Evolutionary conservation across 2,113 vertebrate species (phyloP).

Genomic region (Mystacornis crossleyi): DNA sequence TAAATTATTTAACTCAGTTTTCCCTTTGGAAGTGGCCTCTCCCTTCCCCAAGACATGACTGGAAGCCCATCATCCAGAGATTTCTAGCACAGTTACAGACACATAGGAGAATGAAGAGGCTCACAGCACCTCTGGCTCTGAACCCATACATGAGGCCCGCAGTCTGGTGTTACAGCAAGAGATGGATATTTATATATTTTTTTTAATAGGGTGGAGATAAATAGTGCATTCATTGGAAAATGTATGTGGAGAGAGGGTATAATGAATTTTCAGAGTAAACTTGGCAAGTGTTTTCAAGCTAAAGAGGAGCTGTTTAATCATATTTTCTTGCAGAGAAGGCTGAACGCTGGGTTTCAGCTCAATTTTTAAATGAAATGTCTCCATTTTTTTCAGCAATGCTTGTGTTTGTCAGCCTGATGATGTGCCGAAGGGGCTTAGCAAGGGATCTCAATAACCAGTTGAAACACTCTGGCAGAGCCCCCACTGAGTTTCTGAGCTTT

Average conservation of each 20-base stretch:
- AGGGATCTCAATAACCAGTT: not conserved
- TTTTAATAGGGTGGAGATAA: not conserved
- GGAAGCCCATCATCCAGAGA: not conserved
- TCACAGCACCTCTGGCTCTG: not conserved
- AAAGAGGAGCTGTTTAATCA: conserved; percentile 27
- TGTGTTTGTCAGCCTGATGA: not conserved
- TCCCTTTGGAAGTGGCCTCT: not conserved
- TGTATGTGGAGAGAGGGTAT: not conserved
- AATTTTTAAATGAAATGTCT: conserved; percentile 23
- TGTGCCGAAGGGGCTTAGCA: not conserved
- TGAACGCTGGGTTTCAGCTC: conserved; percentile 6
- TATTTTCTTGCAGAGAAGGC: not conserved
- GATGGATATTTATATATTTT: not conserved
- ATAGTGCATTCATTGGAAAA: not conserved
- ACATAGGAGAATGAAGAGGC: not conserved
- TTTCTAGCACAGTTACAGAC: not conserved
- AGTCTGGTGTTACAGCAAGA: not conserved
- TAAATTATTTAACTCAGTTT: not conserved
- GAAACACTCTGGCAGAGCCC: not conserved
- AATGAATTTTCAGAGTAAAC: conserved; percentile 28
- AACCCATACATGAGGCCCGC: rapidly evolving
- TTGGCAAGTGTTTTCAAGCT: conserved; percentile 26
- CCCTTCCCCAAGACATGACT: not conserved
- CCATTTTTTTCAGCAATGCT: not conserved
- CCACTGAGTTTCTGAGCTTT: not conserved